Conservation (phyloP, 2,113 vertebrate species). For the Corythornis madagascariensis region DNA sequence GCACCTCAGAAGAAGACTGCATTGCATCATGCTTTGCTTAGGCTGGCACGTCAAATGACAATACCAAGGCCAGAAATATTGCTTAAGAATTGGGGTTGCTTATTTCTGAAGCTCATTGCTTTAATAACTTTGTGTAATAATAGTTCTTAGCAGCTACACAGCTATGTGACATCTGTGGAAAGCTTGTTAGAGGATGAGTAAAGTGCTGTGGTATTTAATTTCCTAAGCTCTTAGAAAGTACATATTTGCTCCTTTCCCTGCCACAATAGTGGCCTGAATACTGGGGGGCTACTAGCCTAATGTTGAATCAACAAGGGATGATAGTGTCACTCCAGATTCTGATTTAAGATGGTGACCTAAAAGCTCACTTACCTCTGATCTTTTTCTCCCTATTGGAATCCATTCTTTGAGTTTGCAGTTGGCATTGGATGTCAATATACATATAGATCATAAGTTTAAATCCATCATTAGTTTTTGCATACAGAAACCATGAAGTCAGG, state of each 20-base stretch:
- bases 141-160: constrained; percentile 8
- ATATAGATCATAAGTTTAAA: background rate
- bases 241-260: background rate
- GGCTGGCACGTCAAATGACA: background rate
- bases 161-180: constrained; percentile 14
- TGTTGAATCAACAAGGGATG: background rate
- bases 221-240: constrained; percentile 16
- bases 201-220: constrained; percentile 10
- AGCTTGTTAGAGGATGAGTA: background rate
- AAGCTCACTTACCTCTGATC: background rate
- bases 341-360: background rate
- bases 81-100: background rate
- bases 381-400: background rate
- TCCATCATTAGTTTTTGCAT: background rate
- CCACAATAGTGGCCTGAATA: background rate
- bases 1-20: background rate
- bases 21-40: background rate
- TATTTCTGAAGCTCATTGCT: constrained; percentile 31
- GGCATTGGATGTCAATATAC: background rate
- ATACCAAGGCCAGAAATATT: background rate
- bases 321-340: background rate
- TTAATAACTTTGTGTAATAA: constrained; percentile 45
- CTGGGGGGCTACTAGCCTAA: background rate
- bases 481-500: background rate
- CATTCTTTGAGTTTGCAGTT: background rate